Evolutionary conservation across 2,888 invertebrate genomes (phyloP).

Genomic region (Clostera curtula): DNA sequence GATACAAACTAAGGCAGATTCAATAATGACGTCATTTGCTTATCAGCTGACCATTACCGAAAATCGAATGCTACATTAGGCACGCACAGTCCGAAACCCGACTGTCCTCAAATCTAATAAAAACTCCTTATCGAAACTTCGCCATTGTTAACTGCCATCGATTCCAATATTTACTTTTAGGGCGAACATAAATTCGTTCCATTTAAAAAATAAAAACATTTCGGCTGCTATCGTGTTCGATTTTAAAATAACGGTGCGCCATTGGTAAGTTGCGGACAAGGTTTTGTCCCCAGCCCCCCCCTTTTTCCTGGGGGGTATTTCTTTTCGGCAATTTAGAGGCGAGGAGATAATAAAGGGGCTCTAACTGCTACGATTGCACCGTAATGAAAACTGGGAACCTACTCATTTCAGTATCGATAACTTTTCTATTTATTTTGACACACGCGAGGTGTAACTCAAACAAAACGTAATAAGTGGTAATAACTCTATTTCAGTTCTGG

Average conservation of each 20-base stretch:
- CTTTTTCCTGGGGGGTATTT: slow-evolving; percentile 65
- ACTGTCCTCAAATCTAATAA: slow-evolving; percentile 58
- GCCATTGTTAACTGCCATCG: slow-evolving; percentile 58
- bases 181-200: slow-evolving; percentile 65
- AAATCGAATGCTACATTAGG: slow-evolving; percentile 71
- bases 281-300: slow-evolving; percentile 63
- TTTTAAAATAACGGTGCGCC: slow-evolving; percentile 71
- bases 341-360: slow-evolving; percentile 75
- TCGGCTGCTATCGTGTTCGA: slow-evolving; percentile 70
- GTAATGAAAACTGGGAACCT: slow-evolving; percentile 71
- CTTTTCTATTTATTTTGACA: slow-evolving; percentile 42
- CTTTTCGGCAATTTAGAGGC: slow-evolving; percentile 73
- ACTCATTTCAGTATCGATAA: slow-evolving; percentile 66
- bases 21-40: slow-evolving; percentile 72
- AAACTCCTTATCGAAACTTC: slow-evolving; percentile 62
- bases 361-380: slow-evolving; percentile 70
- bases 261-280: slow-evolving; percentile 64
- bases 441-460: slow-evolving; percentile 31
- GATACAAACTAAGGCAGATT: slow-evolving; percentile 60
- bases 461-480: slow-evolving; percentile 25
- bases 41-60: slow-evolving; percentile 74
- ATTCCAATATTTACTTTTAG: slow-evolving; percentile 65
- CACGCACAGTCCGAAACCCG: slow-evolving; percentile 62
- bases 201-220: slow-evolving; percentile 72
- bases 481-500: slow-evolving; percentile 17